Evolutionary conservation across 2,113 vertebrate genomes (phyloP), one percentile per base, ranked within the genome.

Genomic region (Burhinus bistriatus): DNA sequence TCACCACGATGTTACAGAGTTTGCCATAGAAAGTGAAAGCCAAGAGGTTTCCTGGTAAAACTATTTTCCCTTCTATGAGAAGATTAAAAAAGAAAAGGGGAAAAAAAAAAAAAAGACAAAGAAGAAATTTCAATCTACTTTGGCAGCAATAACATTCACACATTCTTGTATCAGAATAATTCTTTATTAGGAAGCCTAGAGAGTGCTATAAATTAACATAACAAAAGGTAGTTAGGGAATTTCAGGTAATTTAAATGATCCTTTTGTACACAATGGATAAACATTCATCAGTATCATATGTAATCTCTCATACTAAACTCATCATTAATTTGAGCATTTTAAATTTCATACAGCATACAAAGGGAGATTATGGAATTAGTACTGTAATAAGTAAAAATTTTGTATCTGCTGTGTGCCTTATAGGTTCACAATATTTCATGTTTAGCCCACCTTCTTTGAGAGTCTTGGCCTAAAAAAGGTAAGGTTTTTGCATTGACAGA

Each of bases 11-110:
- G 62, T 95, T 98, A 91, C 99, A 99, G 1, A 97, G 94, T 15
- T 98, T 98, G 73, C 99, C 99, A 36, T 99, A 99, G 96, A 99
- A 99, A 16, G 95, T 98, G 77, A 99, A 93, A 54, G 98, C 98
- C 65, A 99, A 87, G 12, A 98, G 82, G 69, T 98, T 99, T 90
- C 99, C 99, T 5, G 99, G 99, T 45, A 99, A 97, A 65, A 99
- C 57, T 44, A 99, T 94, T 79, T 98, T 99, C 22, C 98, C 98
- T 87, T 98, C 99, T 99, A 78, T 11, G 62, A 96, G 32, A 95
- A 34, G 68, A 90, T 62, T 20, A 42, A 59, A 49, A 65, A 54
- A 40, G 11, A 26, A 51, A 13, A 40, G 40, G 40, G 40, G 40
- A 49, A 40, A 66, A 40, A 62, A 71, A 36, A 36, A 21, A 12